Base-by-base conservation (phyloP, 2,888 invertebrate species). In the Volucella zonaria region DNA sequence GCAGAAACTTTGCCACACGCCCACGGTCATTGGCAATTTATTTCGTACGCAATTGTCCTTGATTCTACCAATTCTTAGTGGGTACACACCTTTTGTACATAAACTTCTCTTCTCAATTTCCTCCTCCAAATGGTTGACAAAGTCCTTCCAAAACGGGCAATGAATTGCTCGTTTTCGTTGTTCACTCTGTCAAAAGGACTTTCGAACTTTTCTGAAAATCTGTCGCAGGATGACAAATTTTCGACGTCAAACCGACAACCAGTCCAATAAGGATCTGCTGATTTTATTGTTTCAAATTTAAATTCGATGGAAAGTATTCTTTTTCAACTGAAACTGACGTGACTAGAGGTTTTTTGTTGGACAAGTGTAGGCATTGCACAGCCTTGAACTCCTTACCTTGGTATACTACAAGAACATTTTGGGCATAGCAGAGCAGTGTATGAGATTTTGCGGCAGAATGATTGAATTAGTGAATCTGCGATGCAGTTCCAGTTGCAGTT, bases 361-460 rank as follows among this genome's bases (percentile, higher is more conserved):
- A 42, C 18, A 38, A 31, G 11, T 51, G 14, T 43, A 42, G 31
- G 40, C 43, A 43, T 51, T 14, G 61, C 38, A 12, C 47, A 61
- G 74, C 82, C 82, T 83, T 83, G 82, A 83, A 83, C 82, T 83
- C 79, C 75, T 66, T 82, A 67, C 66, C 66, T 52, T 66, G 8
- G n/a, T 15, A 12, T 62, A 15, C n/a, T n/a, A 18, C n/a, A 18
- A 31, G 47, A 14, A 51, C 47, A 73, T 74, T 67, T 73, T 8
- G 38, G 31, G 11, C 43, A 38, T 12, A 9, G 42, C 51, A n/a
- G 8, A 58, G 51, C 18, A 62, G 51, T 68, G 49, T 52, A 59
- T 42, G 49, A 70, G 56, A 79, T 79, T 79, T 67, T 73, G 43
- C 64, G 12, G 42, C 15, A 31, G n/a, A 40, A 45, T 15, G 61